Base-by-base conservation (phyloP, 2,888 invertebrate species). In the Cephus sareptanus region DNA sequence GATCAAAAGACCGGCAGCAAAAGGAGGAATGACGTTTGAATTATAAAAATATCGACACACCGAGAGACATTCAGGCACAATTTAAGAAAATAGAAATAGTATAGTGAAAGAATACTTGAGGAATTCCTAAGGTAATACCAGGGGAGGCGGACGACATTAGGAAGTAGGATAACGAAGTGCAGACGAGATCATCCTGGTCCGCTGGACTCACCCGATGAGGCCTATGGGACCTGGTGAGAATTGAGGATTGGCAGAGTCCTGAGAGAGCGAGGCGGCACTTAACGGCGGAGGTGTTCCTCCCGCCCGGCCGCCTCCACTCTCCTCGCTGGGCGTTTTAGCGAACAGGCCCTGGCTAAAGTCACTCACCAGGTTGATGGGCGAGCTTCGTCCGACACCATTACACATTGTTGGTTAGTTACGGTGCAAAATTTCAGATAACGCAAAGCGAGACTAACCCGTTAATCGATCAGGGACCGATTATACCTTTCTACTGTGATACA, bases 271-370 rank as follows among this genome's bases (percentile, higher is more conserved):
- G 91, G 90, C 91, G 92, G 88, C 93, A 93, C 93, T 93, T 93
- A 94, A 93, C 91, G 95, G 93, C 93, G 96, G 94, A 86, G 93
- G 93, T 86, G 93, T 93, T 86, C 93, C 93, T 76, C 92, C 91
- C 85, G 93, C 92, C 87, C 93, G 93, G 85, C 92, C 92, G 86
- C 94, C 94, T 92, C 96, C 96, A 92, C 95, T 95, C 93, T 97
- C 97, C 93, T 97, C 97, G 92, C 97, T 97, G 91, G 97, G 97
- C 90, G 97, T 97, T 94, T 97, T 97, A 94, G 96, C 96, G 94
- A 98, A 97, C 92, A 98, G 94, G 93, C 98, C 98, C 90, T 97
- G 96, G 92, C 98, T 97, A 93, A 98, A 97, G 94, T 98, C 98
- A 91, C 94, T 95, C 93, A 98, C 98, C 94, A 98, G 95, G 94